Evolutionary conservation across 2,797 vertebrate species (phyloP).

Genomic region (Peromyscus nudipes): DNA sequence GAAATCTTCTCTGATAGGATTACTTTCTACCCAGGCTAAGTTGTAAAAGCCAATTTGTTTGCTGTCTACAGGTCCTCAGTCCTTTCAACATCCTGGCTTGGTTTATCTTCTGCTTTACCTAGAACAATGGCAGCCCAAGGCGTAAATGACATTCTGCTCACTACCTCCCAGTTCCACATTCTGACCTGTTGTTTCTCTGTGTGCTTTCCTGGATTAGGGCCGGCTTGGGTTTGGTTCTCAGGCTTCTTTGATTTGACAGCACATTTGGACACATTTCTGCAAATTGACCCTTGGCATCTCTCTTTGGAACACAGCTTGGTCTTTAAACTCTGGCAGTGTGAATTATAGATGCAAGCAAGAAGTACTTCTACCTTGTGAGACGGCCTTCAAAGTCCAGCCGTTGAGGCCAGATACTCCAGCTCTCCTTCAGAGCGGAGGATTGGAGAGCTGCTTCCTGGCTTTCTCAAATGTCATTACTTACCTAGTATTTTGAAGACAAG

Average conservation of each 20-base stretch:
- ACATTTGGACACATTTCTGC: constrained; percentile 69
- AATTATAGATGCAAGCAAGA: constrained; percentile 5
- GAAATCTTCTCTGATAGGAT: constrained; percentile 44
- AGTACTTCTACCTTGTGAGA: background rate
- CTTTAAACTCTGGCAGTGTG: background rate
- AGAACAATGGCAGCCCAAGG: background rate
- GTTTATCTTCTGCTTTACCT: background rate
- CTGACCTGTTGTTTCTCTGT: background rate
- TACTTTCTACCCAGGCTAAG: constrained; percentile 18
- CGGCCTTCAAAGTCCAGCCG: background rate
- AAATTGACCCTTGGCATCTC: constrained; percentile 61
- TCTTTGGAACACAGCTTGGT: constrained; percentile 37
- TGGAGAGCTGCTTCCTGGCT: background rate
- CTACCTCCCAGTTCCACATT: background rate
- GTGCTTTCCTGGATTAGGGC: background rate
- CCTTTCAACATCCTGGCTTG: background rate
- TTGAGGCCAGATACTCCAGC: background rate
- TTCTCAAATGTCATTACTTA: constrained; percentile 9
- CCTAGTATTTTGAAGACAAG: background rate
- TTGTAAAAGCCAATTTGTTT: constrained; percentile 32
- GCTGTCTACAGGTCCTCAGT: background rate
- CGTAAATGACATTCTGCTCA: background rate
- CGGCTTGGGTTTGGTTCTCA: constrained; percentile 18
- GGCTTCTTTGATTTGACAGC: constrained; percentile 23
- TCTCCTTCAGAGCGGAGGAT: background rate